A percentile compares a stretch with the other conserved stretches of the same genome.
Conservation (phyloP, 2,888 invertebrate genomes). For the Melanotus villosus region DNA sequence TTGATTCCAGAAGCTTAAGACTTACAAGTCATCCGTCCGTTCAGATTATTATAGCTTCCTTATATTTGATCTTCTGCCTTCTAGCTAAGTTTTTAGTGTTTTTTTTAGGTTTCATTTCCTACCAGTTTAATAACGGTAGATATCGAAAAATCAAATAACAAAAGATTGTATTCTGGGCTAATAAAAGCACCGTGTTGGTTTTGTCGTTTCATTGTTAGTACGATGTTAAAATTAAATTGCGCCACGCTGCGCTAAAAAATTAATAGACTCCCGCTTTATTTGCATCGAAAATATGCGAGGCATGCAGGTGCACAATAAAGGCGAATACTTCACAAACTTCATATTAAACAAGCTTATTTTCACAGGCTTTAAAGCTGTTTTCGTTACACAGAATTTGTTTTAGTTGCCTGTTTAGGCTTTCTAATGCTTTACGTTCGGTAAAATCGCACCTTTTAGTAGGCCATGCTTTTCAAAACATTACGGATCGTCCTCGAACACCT, state of each 20-base stretch:
- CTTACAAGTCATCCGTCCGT: conserved; percentile 12
- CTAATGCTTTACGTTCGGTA: too few relatives aligned
- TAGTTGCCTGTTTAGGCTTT: too few relatives aligned
- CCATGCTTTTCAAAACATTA: too few relatives aligned
- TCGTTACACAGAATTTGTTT: too few relatives aligned
- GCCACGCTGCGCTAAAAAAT: conserved; percentile 12
- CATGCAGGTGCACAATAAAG: neutral
- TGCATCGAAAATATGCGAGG: neutral
- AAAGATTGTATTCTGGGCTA: neutral
- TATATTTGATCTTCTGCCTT: neutral
- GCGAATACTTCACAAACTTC: neutral
- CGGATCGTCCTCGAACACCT: too few relatives aligned
- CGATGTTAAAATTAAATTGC: conserved; percentile 17
- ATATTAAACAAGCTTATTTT: too few relatives aligned
- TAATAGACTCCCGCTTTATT: neutral
- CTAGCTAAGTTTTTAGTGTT: conserved; percentile 2
- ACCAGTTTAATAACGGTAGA: conserved; percentile 4
- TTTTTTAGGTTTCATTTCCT: conserved; percentile 6
- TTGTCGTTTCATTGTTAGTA: neutral
- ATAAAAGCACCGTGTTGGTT: neutral
- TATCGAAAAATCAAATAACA: conserved; percentile 2
- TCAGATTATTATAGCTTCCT: neutral
- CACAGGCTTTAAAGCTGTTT: too few relatives aligned
- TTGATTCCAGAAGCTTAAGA: conserved; percentile 18
- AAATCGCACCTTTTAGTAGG: too few relatives aligned